phyloP scores from a whole-genome alignment of 2,797 vertebrate genomes.

The Neoniphon sammara region DNA sequence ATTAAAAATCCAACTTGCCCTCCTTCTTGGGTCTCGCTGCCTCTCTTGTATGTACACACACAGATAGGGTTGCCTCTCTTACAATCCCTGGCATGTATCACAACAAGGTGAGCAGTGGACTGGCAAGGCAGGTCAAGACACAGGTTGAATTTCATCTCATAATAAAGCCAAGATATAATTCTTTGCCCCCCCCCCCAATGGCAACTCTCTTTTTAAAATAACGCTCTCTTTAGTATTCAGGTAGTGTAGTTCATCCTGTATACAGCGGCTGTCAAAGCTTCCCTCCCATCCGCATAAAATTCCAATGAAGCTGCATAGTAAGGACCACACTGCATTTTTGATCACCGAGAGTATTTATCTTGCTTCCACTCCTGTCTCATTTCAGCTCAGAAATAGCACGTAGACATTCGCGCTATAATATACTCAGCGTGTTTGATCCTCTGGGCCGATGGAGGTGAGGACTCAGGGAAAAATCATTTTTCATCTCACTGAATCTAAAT shows the following conservation, averaged over 20 bases:
- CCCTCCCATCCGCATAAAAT: slow-evolving; percentile 19
- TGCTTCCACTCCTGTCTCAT: slow-evolving; percentile 35
- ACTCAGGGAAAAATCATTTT: slow-evolving; percentile 58
- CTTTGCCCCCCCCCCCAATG: too few species aligned
- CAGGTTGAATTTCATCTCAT: slow-evolving; percentile 18
- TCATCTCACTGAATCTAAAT: slow-evolving; percentile 59
- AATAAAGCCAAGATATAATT: not conserved
- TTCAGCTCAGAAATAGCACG: slow-evolving; percentile 24
- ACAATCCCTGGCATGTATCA: slow-evolving; percentile 18
- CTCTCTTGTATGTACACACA: slow-evolving; percentile 32
- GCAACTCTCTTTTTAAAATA: slow-evolving; percentile 6
- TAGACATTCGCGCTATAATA: slow-evolving; percentile 43
- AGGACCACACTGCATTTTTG: slow-evolving; percentile 22
- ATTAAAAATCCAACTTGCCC: slow-evolving; percentile 65
- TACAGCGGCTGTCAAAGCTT: slow-evolving; percentile 31
- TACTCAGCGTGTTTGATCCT: slow-evolving; percentile 6
- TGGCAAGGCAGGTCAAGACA: slow-evolving; percentile 10
- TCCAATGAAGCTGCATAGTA: slow-evolving; percentile 30
- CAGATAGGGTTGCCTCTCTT: slow-evolving; percentile 8
- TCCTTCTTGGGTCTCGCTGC: slow-evolving; percentile 30
- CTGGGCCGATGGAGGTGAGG: slow-evolving; percentile 51
- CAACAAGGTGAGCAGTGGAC: slow-evolving; percentile 17
- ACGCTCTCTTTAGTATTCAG: slow-evolving; percentile 41
- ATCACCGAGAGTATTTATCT: slow-evolving; percentile 36
- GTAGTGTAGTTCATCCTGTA: slow-evolving; percentile 27